Percentiles rank a stretch among this genome's conserved stretches.
These are phyloP conservation scores for Aphelinus atriplicis DNA, from an alignment of 1,140 invertebrate genomes.

Conservation along the genomic window DNA sequence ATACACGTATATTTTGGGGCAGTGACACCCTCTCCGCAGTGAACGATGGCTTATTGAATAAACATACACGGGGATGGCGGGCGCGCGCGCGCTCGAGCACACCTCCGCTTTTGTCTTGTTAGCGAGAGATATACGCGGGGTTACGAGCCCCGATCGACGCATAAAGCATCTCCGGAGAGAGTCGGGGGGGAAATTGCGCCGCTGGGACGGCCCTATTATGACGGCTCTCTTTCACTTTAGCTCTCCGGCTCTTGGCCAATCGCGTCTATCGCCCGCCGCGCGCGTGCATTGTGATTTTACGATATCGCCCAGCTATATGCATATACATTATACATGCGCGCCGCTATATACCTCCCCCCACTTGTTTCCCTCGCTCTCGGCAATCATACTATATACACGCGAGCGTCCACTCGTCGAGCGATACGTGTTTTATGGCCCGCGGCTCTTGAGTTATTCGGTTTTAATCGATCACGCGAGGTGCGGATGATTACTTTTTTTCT, in stretches of 20 bases:
- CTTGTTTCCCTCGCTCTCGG: too few relatives aligned
- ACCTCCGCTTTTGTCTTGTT: conserved; percentile 7
- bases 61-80: conserved; percentile 24
- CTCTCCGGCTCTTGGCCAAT: conserved; percentile 16
- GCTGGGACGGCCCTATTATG: conserved; percentile 26
- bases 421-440: not conserved
- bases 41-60: conserved; percentile 37
- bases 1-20: not conserved
- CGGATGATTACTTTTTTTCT: not conserved
- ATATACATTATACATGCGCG: not conserved
- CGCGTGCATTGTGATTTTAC: conserved; percentile 32
- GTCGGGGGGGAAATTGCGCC: conserved; percentile 29
- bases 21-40: conserved; percentile 18
- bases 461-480: not conserved
- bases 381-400: not conserved
- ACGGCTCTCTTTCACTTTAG: conserved; percentile 13
- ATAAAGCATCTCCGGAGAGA: conserved; percentile 39
- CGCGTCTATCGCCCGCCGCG: not conserved
- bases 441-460: too few relatives aligned
- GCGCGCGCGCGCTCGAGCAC: not conserved
- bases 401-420: not conserved
- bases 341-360: too few relatives aligned
- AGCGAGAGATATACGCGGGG: conserved; percentile 16
- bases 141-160: conserved; percentile 34
- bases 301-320: not conserved